These are phyloP conservation scores for Homalodisca vitripennis DNA, from an alignment of 1,140 invertebrate species.

Conservation along the genomic window DNA sequence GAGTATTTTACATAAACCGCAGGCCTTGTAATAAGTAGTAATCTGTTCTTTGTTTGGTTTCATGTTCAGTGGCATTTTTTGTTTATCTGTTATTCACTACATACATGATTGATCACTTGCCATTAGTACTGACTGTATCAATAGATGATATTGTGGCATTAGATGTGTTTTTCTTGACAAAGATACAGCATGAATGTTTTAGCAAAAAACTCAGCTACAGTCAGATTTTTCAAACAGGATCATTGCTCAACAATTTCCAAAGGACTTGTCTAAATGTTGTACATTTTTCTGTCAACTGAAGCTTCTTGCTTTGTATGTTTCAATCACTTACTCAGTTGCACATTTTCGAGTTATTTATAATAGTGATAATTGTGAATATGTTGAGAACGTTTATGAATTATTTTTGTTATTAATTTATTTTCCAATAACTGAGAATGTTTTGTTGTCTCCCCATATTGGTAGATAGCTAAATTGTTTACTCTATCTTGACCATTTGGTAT, in stretches of 20 bases:
- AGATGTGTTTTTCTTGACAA: constrained; percentile 15
- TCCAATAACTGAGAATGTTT: not conserved
- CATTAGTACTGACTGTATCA: not conserved
- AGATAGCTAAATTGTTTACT: not conserved
- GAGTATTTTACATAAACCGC: not conserved
- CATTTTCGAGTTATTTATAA: not conserved
- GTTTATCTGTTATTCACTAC: not conserved
- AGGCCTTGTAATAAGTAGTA: too few relatives aligned
- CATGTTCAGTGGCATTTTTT: not conserved
- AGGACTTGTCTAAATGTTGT: constrained; percentile 29
- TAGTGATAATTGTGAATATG: constrained; percentile 7
- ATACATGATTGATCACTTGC: not conserved
- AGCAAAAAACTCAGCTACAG: constrained; percentile 6
- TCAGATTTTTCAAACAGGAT: constrained; percentile 20
- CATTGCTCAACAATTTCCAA: constrained; percentile 28
- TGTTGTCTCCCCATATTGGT: not conserved
- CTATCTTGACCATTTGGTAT: constrained; percentile 17
- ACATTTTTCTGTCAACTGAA: constrained; percentile 18
- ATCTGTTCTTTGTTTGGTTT: not conserved
- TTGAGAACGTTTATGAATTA: constrained; percentile 1
- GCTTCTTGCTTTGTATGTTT: not conserved
- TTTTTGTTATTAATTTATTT: constrained; percentile 6
- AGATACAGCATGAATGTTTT: constrained; percentile 22
- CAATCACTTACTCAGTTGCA: not conserved
- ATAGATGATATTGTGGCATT: not conserved